Evolutionary conservation across 2,888 invertebrate genomes (phyloP).

Genomic region (Bellardia bayeri): DNA sequence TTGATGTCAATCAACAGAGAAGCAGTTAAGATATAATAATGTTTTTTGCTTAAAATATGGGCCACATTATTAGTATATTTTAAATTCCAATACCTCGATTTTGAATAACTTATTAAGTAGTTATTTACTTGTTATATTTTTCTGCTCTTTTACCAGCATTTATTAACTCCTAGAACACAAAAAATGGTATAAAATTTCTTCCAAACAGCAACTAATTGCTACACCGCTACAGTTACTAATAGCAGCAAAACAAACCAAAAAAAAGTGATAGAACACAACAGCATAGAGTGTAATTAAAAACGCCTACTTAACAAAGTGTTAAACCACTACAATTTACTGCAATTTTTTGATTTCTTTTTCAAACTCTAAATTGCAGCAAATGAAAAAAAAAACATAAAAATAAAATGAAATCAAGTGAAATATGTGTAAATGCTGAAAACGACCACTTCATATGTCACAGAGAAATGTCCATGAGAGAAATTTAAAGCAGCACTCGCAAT

Average conservation of each 20-base stretch:
- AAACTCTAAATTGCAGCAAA: background rate
- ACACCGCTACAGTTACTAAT: background rate
- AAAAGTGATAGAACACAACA: background rate
- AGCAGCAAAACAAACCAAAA: background rate
- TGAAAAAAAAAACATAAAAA: background rate
- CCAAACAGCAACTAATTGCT: too few species aligned
- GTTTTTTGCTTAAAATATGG: too few species aligned
- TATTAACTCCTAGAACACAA: too few species aligned
- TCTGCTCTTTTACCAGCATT: too few species aligned
- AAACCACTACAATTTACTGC: background rate
- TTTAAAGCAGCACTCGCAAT: background rate
- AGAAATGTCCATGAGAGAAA: background rate
- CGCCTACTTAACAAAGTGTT: conserved; percentile 3
- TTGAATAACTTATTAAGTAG: too few species aligned
- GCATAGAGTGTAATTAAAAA: background rate
- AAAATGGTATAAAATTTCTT: background rate
- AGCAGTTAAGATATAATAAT: too few species aligned
- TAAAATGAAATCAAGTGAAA: background rate
- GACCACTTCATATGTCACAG: background rate
- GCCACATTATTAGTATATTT: too few species aligned
- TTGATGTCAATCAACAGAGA: too few species aligned
- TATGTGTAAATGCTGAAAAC: background rate
- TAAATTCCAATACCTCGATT: too few species aligned
- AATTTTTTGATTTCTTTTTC: background rate
- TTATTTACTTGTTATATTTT: too few species aligned